Conservation (phyloP, 2,888 invertebrate genomes). For the Dynastes grantii region DNA sequence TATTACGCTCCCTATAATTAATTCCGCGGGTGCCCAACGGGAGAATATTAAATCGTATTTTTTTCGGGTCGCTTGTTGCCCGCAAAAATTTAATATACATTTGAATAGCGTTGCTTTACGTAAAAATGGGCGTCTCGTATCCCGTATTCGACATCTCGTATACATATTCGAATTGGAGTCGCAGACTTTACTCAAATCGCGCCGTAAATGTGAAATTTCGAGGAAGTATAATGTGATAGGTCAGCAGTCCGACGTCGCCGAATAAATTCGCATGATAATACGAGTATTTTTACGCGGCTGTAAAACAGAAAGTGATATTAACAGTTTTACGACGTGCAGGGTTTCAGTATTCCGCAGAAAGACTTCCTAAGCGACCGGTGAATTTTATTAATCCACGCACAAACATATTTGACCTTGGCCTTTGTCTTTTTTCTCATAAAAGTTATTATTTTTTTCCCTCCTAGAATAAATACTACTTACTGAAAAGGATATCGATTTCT, state of each 20-base stretch:
- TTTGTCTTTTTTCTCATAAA: slow-evolving; percentile 28
- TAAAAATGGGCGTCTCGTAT: background rate
- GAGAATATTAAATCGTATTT: slow-evolving; percentile 16
- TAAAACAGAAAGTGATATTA: slow-evolving; percentile 25
- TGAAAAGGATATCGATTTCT: slow-evolving; percentile 1
- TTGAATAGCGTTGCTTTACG: slow-evolving; percentile 13
- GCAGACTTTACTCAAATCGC: slow-evolving; percentile 6
- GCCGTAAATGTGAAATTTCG: slow-evolving; percentile 17
- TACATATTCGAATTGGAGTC: slow-evolving; percentile 6
- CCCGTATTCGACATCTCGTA: background rate
- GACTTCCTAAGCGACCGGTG: background rate
- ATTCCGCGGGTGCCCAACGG: background rate
- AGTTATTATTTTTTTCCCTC: background rate
- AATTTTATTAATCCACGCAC: slow-evolving; percentile 12
- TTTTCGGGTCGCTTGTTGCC: background rate
- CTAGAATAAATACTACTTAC: background rate
- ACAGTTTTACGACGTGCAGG: background rate
- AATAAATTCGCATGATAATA: slow-evolving; percentile 24
- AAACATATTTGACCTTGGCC: slow-evolving; percentile 18
- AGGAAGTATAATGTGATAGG: slow-evolving; percentile 10
- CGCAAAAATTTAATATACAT: slow-evolving; percentile 18
- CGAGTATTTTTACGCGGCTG: background rate
- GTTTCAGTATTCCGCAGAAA: background rate
- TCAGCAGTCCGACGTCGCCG: slow-evolving; percentile 5
- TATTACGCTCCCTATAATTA: background rate